A percentile compares a stretch with the other conserved stretches of the same genome.
Evolutionary conservation across 2,888 invertebrate genomes (phyloP).

Genomic region (Melangyna quadrimaculata): DNA sequence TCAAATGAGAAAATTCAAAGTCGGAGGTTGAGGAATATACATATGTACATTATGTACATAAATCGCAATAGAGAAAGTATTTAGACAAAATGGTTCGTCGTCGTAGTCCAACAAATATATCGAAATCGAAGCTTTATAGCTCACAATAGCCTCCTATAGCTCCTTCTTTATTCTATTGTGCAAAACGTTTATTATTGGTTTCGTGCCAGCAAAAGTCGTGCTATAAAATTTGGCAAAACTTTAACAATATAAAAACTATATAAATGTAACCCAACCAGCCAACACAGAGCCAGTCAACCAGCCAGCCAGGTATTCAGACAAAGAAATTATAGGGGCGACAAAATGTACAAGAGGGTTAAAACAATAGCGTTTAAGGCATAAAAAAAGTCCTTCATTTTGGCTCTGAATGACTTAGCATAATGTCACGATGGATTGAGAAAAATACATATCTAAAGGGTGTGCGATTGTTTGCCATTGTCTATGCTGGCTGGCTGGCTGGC

Average conservation of each 20-base stretch:
- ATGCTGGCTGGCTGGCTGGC: too few relatives aligned
- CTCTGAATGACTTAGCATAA: constrained; percentile 56
- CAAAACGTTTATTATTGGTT: constrained; percentile 69
- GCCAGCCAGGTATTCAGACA: constrained; percentile 15
- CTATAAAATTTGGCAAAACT: constrained; percentile 65
- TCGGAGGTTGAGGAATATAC: constrained; percentile 68
- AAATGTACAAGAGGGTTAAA: constrained; percentile 57
- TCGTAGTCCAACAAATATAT: constrained; percentile 22
- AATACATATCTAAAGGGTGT: constrained; percentile 26
- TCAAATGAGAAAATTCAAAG: constrained; percentile 63
- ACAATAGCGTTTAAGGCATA: constrained; percentile 65
- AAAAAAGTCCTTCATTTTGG: constrained; percentile 58
- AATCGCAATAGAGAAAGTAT: constrained; percentile 29
- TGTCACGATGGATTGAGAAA: constrained; percentile 34
- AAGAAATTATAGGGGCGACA: constrained; percentile 32
- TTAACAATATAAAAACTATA: constrained; percentile 39
- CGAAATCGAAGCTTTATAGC: not conserved
- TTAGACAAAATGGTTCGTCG: not conserved
- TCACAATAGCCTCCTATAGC: not conserved
- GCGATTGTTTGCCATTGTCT: constrained; percentile 50
- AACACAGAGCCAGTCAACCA: constrained; percentile 27
- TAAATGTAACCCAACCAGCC: constrained; percentile 27
- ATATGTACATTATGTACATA: too few relatives aligned
- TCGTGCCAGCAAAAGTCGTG: constrained; percentile 67
- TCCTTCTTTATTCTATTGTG: constrained; percentile 20